phyloP scores from a whole-genome alignment of 2,797 vertebrate genomes.

The Anguilla anguilla region DNA sequence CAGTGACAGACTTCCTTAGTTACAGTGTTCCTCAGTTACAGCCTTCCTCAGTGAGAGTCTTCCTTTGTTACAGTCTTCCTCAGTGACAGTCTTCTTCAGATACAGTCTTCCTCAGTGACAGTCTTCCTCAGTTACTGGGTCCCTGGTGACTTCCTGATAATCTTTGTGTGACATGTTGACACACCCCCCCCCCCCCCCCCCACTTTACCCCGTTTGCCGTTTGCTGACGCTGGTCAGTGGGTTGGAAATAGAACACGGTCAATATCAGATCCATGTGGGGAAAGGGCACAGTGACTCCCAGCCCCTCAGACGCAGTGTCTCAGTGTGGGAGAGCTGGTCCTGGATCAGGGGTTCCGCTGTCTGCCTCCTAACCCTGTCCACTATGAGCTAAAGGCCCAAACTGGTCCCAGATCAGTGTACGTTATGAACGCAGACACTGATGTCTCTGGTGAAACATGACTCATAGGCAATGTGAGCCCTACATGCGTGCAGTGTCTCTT shows the following conservation, averaged over 20 bases:
- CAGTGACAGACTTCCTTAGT: too few species aligned
- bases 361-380: neutral
- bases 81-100: neutral
- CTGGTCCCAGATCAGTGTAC: neutral
- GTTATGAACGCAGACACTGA: neutral
- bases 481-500: neutral
- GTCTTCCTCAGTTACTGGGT: neutral
- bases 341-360: too few species aligned
- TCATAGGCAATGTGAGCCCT: neutral
- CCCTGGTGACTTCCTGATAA: conserved; percentile 12
- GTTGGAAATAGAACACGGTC: conserved; percentile 3
- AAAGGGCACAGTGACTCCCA: neutral
- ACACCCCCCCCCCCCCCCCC: neutral
- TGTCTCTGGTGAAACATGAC: neutral
- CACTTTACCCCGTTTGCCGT: too few species aligned
- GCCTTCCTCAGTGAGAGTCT: too few species aligned
- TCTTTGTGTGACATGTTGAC: conserved; percentile 27
- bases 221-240: neutral
- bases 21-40: too few species aligned
- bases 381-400: neutral
- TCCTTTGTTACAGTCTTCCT: too few species aligned
- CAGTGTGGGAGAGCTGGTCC: too few species aligned
- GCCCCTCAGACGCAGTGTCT: neutral
- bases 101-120: neutral
- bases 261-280: conserved; percentile 15